These are phyloP conservation scores for Synanthedon formicaeformis DNA, from an alignment of 2,888 invertebrate species.

Conservation along the genomic window DNA sequence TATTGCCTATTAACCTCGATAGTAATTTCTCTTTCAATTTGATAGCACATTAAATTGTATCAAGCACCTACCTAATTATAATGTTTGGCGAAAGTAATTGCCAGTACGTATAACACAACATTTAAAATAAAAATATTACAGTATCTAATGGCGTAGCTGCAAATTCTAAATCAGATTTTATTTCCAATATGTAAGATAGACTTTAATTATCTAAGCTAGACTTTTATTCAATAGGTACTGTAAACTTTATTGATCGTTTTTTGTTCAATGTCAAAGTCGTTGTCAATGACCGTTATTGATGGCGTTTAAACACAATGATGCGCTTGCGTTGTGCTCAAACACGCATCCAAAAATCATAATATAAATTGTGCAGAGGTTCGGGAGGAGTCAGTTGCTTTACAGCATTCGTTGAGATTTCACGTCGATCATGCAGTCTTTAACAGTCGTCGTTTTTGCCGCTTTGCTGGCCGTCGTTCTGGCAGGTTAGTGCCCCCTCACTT, in stretches of 20 bases:
- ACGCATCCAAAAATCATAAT: constrained; percentile 17
- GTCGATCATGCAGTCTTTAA: constrained; percentile 41
- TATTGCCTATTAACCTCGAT: no score
- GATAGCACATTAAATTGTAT: no score
- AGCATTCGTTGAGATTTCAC: constrained; percentile 32
- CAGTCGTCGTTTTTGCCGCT: constrained; percentile 42
- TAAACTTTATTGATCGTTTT: constrained; percentile 27
- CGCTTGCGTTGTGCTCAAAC: constrained; percentile 26
- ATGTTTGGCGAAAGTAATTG: no score
- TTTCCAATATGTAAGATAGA: no score
- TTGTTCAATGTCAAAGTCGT: constrained; percentile 13
- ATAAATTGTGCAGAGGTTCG: constrained; percentile 40
- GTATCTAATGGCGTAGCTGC: no score
- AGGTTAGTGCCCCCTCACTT: constrained; percentile 62
- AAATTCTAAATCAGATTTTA: no score
- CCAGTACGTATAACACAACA: no score
- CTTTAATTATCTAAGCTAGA: no score
- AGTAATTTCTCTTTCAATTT: no score
- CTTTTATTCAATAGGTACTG: neutral
- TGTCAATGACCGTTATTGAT: constrained; percentile 40
- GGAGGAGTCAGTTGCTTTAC: constrained; percentile 43
- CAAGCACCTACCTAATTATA: no score
- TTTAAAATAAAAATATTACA: no score
- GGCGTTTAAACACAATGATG: constrained; percentile 24
- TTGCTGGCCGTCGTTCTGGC: constrained; percentile 47